Evolutionary conservation across 1,140 invertebrate species (phyloP).

Genomic region (Drosophila elegans): DNA sequence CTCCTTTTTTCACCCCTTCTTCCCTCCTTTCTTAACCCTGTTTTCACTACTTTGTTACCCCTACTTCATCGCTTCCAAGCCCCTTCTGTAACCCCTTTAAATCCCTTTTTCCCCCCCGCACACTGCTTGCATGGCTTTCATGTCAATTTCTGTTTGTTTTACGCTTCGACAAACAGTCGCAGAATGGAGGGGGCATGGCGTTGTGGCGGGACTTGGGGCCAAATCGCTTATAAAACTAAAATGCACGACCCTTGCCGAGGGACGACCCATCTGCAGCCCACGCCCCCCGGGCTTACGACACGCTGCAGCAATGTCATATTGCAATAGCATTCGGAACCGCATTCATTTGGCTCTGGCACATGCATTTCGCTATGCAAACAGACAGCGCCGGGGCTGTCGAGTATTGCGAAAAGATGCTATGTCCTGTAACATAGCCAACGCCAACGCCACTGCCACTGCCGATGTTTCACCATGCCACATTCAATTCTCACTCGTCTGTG

Average conservation of each 20-base stretch:
- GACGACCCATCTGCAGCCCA: neutral
- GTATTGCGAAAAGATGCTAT: constrained; percentile 33
- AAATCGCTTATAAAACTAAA: constrained; percentile 78
- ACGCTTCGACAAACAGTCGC: constrained; percentile 67
- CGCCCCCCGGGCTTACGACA: constrained; percentile 24
- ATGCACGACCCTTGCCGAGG: constrained; percentile 36
- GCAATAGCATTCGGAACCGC: constrained; percentile 67
- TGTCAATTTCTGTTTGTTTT: constrained; percentile 75
- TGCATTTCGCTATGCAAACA: constrained; percentile 55
- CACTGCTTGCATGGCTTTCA: constrained; percentile 45
- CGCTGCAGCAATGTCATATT: constrained; percentile 68
- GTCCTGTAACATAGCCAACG: neutral
- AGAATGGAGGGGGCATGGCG: neutral
- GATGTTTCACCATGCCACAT: neutral
- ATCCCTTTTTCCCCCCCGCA: too few relatives aligned
- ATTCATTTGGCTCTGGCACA: constrained; percentile 66
- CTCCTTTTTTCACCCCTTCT: constrained; percentile 5
- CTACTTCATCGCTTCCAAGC: neutral
- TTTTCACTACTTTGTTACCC: neutral
- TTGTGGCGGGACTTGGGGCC: neutral
- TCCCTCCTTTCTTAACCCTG: neutral
- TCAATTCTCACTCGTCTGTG: neutral
- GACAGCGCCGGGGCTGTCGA: constrained; percentile 1
- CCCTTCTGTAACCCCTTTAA: neutral
- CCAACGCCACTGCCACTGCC: neutral